Evolutionary conservation across 2,888 invertebrate species (phyloP), one percentile per base, ranked within the genome.

Genomic region (Megastigmus dorsalis): DNA sequence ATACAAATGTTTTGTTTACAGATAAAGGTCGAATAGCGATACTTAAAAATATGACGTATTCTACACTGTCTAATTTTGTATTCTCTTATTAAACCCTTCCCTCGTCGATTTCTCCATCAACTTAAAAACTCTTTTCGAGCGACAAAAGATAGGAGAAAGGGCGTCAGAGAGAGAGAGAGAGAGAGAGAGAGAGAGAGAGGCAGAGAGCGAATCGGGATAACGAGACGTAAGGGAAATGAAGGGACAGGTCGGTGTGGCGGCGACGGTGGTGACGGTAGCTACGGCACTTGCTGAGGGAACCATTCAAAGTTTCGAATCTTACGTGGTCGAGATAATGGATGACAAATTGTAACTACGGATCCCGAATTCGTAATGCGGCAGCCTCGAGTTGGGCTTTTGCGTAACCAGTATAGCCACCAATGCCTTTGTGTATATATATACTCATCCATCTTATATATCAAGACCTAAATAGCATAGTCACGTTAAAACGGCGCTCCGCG

Each of bases 321-420:
- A 82, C 83, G 79, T 83, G 83, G 79, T 76, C 81, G 72, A 82
- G 84, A 84, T 84, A 84, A 84, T 84, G 83, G 79, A 82, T 83
- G 81, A 84, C 84, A 84, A 84, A 84, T 84, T 84, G 82, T 83
- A 81, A 82, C 79, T 78, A 84, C 84, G 84, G 79, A 80, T 79
- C 72, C 78, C 79, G 84, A 84, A 84, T 84, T 82, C 82, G 78
- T 82, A 84, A 84, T 84, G 79, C 77, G 71, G 59, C 33, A 18
- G 23, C 43, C n/a, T n/a, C n/a, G n/a, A n/a, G n/a, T n/a, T n/a
- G n/a, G n/a, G n/a, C n/a, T n/a, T n/a, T n/a, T n/a, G n/a, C n/a
- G n/a, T n/a, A n/a, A n/a, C n/a, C n/a, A n/a, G n/a, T n/a, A n/a
- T n/a, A n/a, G n/a, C n/a, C n/a, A n/a, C n/a, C n/a, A n/a, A n/a